phyloP scores from a whole-genome alignment of 1,140 invertebrate genomes.

The Sarcophaga bullata region DNA sequence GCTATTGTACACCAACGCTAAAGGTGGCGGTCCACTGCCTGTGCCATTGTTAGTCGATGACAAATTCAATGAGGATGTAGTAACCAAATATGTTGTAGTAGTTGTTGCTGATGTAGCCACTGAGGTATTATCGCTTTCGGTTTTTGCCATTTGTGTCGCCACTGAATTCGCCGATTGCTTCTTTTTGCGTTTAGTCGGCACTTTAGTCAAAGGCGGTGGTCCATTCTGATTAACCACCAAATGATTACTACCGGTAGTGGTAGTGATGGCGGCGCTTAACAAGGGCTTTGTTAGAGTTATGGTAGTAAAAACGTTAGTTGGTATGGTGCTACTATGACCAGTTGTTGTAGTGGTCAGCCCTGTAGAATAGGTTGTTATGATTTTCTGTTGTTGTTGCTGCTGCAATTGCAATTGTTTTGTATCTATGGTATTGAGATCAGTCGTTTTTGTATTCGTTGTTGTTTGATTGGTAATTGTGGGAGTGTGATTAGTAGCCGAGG shows the following conservation, averaged over 20 bases:
- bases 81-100: not conserved
- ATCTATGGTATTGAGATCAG: constrained; percentile 29
- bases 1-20: constrained; percentile 7
- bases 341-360: not conserved
- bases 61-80: not conserved
- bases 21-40: not conserved
- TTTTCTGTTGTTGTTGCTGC: not conserved
- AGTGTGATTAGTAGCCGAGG: not conserved
- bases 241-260: constrained; percentile 24
- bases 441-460: constrained; percentile 50
- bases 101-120: not conserved
- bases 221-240: constrained; percentile 1
- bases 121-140: not conserved
- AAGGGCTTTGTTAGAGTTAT: not conserved
- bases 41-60: not conserved
- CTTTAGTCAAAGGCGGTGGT: constrained; percentile 40
- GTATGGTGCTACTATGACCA: not conserved
- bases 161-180: constrained; percentile 1
- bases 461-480: constrained; percentile 44
- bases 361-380: not conserved
- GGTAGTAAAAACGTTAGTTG: not conserved
- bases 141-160: constrained; percentile 3
- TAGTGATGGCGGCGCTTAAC: not conserved
- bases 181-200: constrained; percentile 24
- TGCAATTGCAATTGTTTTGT: not conserved